Conservation (phyloP, 2,113 vertebrate species). For the Nothoprocta pentlandii region DNA sequence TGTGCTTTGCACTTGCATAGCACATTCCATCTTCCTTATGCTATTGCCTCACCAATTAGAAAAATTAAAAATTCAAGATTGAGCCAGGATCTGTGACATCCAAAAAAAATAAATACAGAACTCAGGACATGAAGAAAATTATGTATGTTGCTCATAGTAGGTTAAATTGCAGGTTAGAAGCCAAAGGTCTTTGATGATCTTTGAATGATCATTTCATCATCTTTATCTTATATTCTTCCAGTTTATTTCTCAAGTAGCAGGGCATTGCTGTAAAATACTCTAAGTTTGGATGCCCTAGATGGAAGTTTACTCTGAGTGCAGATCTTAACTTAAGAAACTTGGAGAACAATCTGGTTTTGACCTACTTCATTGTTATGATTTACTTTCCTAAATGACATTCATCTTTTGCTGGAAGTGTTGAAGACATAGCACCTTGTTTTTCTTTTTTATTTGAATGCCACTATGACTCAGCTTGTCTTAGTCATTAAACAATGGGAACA, state of each 20-base stretch:
- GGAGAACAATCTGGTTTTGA: not conserved
- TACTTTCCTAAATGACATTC: not conserved
- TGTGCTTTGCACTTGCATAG: conserved; percentile 31
- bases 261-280: not conserved
- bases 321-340: not conserved
- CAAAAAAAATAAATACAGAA: not conserved
- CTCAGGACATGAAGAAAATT: not conserved
- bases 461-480: not conserved
- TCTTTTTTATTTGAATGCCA: not conserved
- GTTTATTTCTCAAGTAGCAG: not conserved
- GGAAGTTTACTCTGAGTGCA: not conserved
- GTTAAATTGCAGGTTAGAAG: not conserved
- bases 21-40: not conserved
- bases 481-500: conserved; percentile 11
- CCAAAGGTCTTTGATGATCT: not conserved
- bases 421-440: not conserved
- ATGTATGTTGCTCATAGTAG: not conserved
- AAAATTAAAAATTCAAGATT: conserved; percentile 58
- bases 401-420: not conserved
- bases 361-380: not conserved
- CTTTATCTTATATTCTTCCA: not conserved
- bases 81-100: not conserved
- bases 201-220: not conserved
- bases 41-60: conserved; percentile 51
- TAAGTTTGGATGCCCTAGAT: not conserved